phyloP scores from a whole-genome alignment of 1,140 invertebrate genomes.

The Heliothis subflexa region DNA sequence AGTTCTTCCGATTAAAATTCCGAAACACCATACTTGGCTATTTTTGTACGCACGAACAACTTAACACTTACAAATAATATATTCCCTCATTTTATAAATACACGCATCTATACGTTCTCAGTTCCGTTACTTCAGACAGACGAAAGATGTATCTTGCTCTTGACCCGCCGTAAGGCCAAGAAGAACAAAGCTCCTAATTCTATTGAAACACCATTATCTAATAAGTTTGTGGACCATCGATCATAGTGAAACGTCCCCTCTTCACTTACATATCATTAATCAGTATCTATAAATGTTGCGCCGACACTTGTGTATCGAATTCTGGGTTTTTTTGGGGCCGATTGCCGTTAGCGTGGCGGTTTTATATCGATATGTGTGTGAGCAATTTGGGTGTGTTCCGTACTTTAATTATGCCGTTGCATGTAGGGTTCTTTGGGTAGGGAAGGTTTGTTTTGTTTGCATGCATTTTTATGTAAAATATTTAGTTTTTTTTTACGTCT shows the following conservation, averaged over 20 bases:
- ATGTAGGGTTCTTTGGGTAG: conserved; percentile 2
- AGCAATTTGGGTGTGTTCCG: conserved; percentile 34
- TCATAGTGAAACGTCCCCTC: conserved; percentile 75
- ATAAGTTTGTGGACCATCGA: conserved; percentile 79
- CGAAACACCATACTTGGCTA: neutral
- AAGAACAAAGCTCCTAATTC: conserved; percentile 83
- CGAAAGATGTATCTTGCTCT: conserved; percentile 16
- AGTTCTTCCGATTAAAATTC: neutral
- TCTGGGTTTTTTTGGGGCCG: conserved; percentile 60
- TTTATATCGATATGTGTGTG: conserved; percentile 40
- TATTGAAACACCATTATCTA: conserved; percentile 84
- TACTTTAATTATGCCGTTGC: conserved; percentile 22
- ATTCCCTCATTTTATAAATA: conserved; percentile 34
- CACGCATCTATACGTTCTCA: neutral
- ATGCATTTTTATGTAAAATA: neutral
- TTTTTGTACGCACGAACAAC: neutral
- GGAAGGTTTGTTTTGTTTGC: neutral
- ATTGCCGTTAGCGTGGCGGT: conserved; percentile 5
- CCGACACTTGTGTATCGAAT: conserved; percentile 81
- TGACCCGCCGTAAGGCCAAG: conserved; percentile 61
- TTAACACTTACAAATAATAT: conserved; percentile 4
- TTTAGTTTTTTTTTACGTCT: neutral
- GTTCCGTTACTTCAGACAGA: conserved; percentile 18
- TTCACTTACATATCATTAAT: conserved; percentile 81
- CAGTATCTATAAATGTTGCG: conserved; percentile 82